Evolutionary conservation across 2,113 vertebrate genomes (phyloP), one percentile per base, ranked within the genome.

Genomic region (Pipa parva): DNA sequence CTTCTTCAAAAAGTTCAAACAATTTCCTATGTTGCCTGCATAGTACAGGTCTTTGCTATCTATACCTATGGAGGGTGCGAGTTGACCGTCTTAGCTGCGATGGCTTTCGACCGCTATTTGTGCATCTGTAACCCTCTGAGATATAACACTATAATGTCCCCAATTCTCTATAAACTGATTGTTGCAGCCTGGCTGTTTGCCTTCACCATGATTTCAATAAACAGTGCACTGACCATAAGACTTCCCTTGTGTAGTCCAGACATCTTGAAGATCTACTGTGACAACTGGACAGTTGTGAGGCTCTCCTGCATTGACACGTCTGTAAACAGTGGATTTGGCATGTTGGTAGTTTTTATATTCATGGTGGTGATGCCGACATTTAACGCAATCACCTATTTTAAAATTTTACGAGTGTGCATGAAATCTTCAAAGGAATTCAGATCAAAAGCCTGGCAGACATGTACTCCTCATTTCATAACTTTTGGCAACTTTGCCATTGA

Each of bases 71-170:
- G 17, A 8, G 11, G 9, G 1, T 62, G 18, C 21, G 59, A 62
- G 45, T 31, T 33, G n/a, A 62, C 74, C 27, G 42, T 78, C 5
- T 25, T 80, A n/a, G 74, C 49, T 4, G 56, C 78, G 28, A 76
- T 77, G 75, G 76, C 73, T 4, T 61, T 76, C 22, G 73, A 78
- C 55, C 60, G 36, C 4, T 78, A 73, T 1, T 1, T 73, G 36
- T 73, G 74, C 13, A 60, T 75, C 70, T 80, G 74, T 26, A 72
- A 73, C n/a, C 74, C 75, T 21, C 26, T 80, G 56, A 68, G 69
- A 28, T 80, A 80, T 29, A 15, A 54, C 2, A 36, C 51, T 5
- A 71, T 76, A 52, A 78, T 78, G 74, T 28, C 71, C 15, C 29
- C 27, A 28, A 5, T 2, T 37, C 54, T 59, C 4, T n/a, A 25